A percentile compares a stretch with the other conserved stretches of the same genome.
Evolutionary conservation across 2,113 vertebrate genomes (phyloP).

Genomic region (Perca schrenkii): DNA sequence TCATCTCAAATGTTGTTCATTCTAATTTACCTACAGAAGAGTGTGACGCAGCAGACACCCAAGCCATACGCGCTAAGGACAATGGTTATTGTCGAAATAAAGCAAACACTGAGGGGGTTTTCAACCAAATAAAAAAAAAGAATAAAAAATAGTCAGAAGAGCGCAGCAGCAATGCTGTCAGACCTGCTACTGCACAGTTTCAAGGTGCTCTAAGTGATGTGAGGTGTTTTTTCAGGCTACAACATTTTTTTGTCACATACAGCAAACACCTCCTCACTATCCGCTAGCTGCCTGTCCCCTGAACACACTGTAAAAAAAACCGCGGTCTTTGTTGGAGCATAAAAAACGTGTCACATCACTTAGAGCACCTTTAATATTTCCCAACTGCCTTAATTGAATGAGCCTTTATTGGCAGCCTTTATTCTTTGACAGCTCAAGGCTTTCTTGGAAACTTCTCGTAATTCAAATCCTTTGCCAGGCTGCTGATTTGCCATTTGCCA

Average conservation of each 20-base stretch:
- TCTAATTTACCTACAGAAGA: slow-evolving; percentile 26
- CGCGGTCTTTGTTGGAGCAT: too few relatives aligned
- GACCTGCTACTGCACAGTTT: slow-evolving; percentile 34
- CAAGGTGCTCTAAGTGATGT: too few relatives aligned
- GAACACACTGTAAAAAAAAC: too few relatives aligned
- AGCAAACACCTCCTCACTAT: too few relatives aligned
- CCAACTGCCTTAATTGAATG: slow-evolving; percentile 58
- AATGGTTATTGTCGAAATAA: background rate
- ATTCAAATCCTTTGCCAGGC: slow-evolving; percentile 66
- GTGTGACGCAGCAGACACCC: slow-evolving; percentile 18
- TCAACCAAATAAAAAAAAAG: slow-evolving; percentile 11
- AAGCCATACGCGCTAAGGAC: background rate
- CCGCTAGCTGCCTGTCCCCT: too few relatives aligned
- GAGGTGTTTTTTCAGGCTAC: too few relatives aligned
- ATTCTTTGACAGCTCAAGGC: slow-evolving; percentile 68
- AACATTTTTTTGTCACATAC: too few relatives aligned
- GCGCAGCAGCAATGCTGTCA: background rate
- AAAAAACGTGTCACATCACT: too few relatives aligned
- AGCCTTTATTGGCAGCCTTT: slow-evolving; percentile 42
- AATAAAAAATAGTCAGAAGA: background rate
- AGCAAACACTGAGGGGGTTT: background rate
- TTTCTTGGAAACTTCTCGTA: slow-evolving; percentile 67
- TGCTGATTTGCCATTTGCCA: slow-evolving; percentile 63
- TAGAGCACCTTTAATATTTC: slow-evolving; percentile 28
- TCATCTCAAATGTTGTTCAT: slow-evolving; percentile 3